A percentile compares a stretch with the other conserved stretches of the same genome.
Conservation (phyloP, 2,113 vertebrate genomes). For the Sialia sialis region DNA sequence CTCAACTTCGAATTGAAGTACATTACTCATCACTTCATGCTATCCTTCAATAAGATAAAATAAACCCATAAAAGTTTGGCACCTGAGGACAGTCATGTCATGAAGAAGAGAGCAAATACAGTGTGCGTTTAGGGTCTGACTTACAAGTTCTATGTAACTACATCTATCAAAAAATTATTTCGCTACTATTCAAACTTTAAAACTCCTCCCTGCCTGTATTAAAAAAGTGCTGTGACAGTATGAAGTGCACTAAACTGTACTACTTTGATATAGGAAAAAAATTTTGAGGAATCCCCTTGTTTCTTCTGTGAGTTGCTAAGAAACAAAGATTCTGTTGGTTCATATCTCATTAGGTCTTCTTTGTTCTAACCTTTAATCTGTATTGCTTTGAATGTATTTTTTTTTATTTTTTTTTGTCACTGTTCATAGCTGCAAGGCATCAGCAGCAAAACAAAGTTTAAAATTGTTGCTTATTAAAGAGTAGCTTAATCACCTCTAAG, state of each 20-base stretch:
- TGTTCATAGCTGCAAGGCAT: constrained; percentile 68
- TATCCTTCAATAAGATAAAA: constrained; percentile 64
- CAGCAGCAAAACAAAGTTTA: constrained; percentile 58
- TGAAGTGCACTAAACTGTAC: constrained; percentile 63
- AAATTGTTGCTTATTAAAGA: constrained; percentile 66
- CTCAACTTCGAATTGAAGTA: constrained; percentile 43
- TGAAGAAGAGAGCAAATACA: constrained; percentile 44
- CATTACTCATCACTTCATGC: constrained; percentile 29
- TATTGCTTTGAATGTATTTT: constrained; percentile 78
- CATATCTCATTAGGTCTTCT: constrained; percentile 61
- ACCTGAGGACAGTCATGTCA: constrained; percentile 71
- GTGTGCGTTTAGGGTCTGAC: constrained; percentile 50
- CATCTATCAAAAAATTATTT: constrained; percentile 59
- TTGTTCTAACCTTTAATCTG: constrained; percentile 59
- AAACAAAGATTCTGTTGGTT: constrained; percentile 48
- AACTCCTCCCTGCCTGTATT: constrained; percentile 65
- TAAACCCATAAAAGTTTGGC: constrained; percentile 66
- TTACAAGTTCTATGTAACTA: constrained; percentile 32
- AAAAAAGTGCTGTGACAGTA: constrained; percentile 69
- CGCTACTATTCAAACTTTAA: constrained; percentile 60
- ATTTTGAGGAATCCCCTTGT: constrained; percentile 51
- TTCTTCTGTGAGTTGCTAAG: constrained; percentile 66
- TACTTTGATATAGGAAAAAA: constrained; percentile 58
- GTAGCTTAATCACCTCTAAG: constrained; percentile 57
- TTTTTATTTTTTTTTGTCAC: constrained; percentile 35